These are phyloP conservation scores for Rhinatrema bivittatum DNA, from an alignment of 2,797 vertebrate genomes.

Conservation along the genomic window DNA sequence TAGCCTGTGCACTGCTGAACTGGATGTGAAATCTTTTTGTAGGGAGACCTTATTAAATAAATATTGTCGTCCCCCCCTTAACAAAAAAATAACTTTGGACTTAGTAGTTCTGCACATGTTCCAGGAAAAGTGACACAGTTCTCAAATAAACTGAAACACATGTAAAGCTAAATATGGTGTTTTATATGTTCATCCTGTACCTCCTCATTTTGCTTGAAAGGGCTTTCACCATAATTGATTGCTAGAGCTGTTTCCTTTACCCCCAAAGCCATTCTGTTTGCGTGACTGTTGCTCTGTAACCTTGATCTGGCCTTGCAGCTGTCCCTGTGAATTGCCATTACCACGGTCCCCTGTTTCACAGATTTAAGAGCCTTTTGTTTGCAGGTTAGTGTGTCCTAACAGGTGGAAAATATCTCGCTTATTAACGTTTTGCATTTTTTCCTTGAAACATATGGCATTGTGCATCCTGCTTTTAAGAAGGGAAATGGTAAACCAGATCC, in stretches of 20 bases:
- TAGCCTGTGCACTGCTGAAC: no score
- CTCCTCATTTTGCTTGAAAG: slow-evolving; percentile 36
- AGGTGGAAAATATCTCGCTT: not conserved
- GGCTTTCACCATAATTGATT: slow-evolving; percentile 33
- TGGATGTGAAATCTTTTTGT: no score
- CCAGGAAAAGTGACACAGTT: slow-evolving; percentile 20
- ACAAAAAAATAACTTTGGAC: not conserved
- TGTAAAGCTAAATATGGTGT: slow-evolving; percentile 28
- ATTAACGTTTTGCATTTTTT: not conserved
- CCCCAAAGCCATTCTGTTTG: slow-evolving; percentile 22
- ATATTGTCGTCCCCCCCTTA: no score
- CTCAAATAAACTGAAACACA: slow-evolving; percentile 55
- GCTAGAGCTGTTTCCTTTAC: slow-evolving; percentile 37
- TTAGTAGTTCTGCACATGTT: slow-evolving; percentile 1
- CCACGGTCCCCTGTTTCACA: not conserved
- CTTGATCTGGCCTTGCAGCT: slow-evolving; percentile 10
- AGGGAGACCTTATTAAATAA: no score
- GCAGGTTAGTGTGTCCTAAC: not conserved
- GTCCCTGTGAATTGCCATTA: not conserved
- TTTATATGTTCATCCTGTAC: slow-evolving; percentile 33
- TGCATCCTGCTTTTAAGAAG: no score
- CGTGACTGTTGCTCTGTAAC: slow-evolving; percentile 17
- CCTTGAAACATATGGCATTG: no score
- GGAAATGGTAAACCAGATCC: no score
- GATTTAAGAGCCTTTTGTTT: not conserved